These are phyloP conservation scores for Numenius phaeopus DNA, from an alignment of 2,797 vertebrate species.

Conservation along the genomic window DNA sequence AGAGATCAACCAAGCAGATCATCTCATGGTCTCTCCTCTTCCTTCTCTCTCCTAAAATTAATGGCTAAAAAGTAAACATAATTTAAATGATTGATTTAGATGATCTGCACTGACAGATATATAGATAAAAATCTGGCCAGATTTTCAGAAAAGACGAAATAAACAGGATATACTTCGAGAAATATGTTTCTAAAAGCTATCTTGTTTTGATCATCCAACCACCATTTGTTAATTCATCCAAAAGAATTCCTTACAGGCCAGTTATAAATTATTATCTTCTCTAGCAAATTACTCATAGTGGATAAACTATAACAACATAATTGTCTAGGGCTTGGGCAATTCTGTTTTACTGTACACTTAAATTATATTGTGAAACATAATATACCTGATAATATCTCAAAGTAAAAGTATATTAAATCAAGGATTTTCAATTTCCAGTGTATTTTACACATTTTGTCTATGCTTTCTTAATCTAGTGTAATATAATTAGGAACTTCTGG, in stretches of 20 bases:
- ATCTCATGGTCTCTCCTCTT: background rate
- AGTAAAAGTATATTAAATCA: background rate
- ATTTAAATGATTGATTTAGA: background rate
- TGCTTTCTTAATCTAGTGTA: background rate
- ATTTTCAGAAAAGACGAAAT: background rate
- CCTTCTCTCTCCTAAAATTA: background rate
- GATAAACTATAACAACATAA: background rate
- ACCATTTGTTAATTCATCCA: background rate
- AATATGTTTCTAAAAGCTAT: background rate
- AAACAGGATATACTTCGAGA: background rate
- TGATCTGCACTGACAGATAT: background rate
- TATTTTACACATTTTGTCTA: background rate
- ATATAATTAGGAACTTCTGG: background rate
- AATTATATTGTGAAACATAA: background rate
- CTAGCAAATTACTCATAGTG: background rate
- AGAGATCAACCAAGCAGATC: background rate
- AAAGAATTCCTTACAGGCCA: background rate
- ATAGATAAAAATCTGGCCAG: background rate
- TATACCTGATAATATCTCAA: background rate
- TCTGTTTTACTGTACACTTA: background rate
- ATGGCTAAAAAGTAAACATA: background rate
- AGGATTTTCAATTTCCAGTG: background rate
- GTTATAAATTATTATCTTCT: background rate
- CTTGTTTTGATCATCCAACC: background rate
- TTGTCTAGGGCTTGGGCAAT: background rate